Evolutionary conservation across 92 coral and sea anemone species (phyloP), one percentile per base, ranked within the genome.

Genomic region (Porites lobata): DNA sequence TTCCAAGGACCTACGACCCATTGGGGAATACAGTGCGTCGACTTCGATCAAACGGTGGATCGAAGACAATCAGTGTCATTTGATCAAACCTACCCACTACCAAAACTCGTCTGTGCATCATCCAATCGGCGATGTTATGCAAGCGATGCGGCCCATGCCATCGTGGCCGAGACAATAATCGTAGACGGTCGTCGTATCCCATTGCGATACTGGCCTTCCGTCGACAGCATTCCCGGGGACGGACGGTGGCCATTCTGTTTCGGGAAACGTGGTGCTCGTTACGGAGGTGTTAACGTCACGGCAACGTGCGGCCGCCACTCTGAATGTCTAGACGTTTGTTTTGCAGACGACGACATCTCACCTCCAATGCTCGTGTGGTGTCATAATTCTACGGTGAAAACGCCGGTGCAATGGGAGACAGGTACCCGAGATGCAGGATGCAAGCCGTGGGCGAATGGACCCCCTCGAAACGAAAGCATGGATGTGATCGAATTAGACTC

Each of bases 21-120:
- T 14, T 78, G 82, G 82, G 58, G 69, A 3, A 78, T 78, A 61
- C 82, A 78, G 13, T 78, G 82, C 43, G 70, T 78, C 21, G 82
- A 78, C 51, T 62, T 78, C 9, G 57, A 61, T 26, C 54, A 10
- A 14, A 9, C 50, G 3, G 17, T 78, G 53, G 82, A 29, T 62
- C 54, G 5, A 6, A 6, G 5, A 9, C 22, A 5, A 1, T 3
- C 6, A 17, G 59, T 78, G 3, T 1, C 72, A 4, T 63, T 78
- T 22, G 17, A 43, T 20, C 83, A 63, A 63, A 50, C 15, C 2
- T 64, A 38, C 7, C 61, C 83, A 15, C 3, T 62, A 2, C 83
- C 83, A 7, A n/a, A 2, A 9, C 61, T 64, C 18, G 32, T 78
- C 1, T 78, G 72, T 11, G 20, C 1, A 2, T 64, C 72, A 2